Conservation (phyloP, 2,113 vertebrate genomes). For the Climacteris rufus region DNA sequence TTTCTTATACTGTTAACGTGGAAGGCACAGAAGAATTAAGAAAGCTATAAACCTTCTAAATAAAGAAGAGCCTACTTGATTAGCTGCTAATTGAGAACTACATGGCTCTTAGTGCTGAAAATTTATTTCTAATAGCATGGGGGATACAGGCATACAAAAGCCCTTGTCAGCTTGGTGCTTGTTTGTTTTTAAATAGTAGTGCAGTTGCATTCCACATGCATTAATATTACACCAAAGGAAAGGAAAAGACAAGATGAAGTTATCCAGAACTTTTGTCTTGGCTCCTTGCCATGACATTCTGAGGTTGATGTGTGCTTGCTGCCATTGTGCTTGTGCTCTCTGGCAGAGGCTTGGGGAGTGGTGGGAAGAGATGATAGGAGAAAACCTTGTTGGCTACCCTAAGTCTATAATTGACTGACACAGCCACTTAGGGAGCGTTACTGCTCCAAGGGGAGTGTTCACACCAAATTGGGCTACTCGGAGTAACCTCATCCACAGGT, state of each 20-base stretch:
- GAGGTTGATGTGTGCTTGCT: neutral
- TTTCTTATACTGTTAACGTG: neutral
- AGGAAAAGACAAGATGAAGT: neutral
- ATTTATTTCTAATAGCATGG: neutral
- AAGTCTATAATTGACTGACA: conserved; percentile 30
- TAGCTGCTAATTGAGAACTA: neutral
- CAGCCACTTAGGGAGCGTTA: neutral
- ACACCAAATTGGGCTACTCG: neutral
- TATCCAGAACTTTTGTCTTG: neutral
- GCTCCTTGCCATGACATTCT: neutral
- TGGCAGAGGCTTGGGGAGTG: conserved; percentile 32
- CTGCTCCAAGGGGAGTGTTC: neutral
- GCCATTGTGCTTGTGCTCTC: conserved; percentile 9
- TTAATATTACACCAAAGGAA: neutral
- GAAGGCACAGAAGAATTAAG: neutral
- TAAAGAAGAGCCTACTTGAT: neutral
- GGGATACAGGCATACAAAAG: neutral
- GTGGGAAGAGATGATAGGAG: conserved; percentile 7
- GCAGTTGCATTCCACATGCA: neutral
- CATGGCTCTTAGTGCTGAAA: neutral
- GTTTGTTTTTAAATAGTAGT: neutral
- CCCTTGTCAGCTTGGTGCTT: neutral
- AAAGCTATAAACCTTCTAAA: neutral
- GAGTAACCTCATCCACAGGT: neutral
- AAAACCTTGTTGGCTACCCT: neutral